Base-by-base conservation (phyloP, 2,888 invertebrate species). In the Drosophila multiciliata region DNA sequence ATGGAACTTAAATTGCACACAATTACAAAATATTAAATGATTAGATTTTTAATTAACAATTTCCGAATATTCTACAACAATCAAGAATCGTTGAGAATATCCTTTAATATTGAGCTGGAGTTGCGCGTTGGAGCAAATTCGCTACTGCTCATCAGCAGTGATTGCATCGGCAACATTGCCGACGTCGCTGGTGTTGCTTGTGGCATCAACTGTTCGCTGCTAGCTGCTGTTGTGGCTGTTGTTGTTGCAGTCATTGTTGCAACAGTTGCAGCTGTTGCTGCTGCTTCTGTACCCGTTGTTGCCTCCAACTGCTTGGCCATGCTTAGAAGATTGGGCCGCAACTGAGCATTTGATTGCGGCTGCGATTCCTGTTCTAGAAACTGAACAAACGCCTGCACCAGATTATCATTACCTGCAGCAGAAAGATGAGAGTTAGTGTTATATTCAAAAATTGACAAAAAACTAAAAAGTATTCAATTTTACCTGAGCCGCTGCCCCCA, bases 91-190 rank as follows among this genome's bases (percentile, higher is more conserved):
- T 83, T 93, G n/a, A 93, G 87, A 63, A 93, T 93, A 73, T 93
- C 93, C 86, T 93, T 93, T 42, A 93, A 80, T 82, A 93, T 93
- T 36, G 93, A 93, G 82, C 93, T 93, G 67, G 93, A 93, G 89
- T 93, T 93, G 70, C 93, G 89, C 7, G 92, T 81, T 9, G 93
- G 92, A 9, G 89, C 86, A 74, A 93, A 93, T 66, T 93, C 92
- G 63, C 80, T 92, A 66, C 91, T 92, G 75, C 89, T 91, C 23
- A 93, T 71, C 26, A 91, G 69, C 52, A 92, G 82, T 17, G 93
- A 91, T 67, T 92, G 92, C 50, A 84, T 72, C 15, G 87, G 81
- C 20, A 80, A 55, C 32, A 82, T 72, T 29, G 71, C 59, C 54
- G 80, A 42, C 26, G 66, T 15, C 15, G 50, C 55, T 12, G 50